Base-by-base conservation (phyloP, 1,140 invertebrate species). In the Cataglyphis hispanica region DNA sequence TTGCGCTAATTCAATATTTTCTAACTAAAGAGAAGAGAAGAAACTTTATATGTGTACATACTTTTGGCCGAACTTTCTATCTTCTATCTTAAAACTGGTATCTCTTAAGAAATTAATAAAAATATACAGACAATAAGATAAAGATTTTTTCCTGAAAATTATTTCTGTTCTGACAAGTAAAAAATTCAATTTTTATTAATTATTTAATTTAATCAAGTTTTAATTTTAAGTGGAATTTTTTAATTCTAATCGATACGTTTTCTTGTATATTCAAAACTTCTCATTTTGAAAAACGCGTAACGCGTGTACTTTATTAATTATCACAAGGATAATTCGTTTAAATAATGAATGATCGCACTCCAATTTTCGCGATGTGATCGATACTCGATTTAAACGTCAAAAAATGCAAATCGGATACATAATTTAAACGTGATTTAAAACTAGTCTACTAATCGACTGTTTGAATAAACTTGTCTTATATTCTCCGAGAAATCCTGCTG, bases 391-490 rank as follows among this genome's bases (percentile, higher is more conserved):
- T 77, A 70, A 89, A 86, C 40, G 16, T 64, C 22, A 34, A 66
- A 58, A 69, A 31, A 83, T 87, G 40, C 46, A n/a, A 31, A 46
- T 50, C 58, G 25, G 11, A 16, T 16, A 74, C 34, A 84, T 67
- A 74, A 77, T 84, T 89, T 84, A 78, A 86, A 66, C 78, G 37
- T 63, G 66, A 80, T 87, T 86, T 87, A 87, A 85, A 85, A 89
- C 13, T 88, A 85, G 56, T 88, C 84, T 89, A 92, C 90, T 85
- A 83, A 83, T 86, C 63, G 50, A 85, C 81, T 90, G 86, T 66
- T 69, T 83, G 84, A 86, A 91, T 89, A 88, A 91, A 91, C 89
- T 91, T 91, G 53, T 91, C 86, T 90, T 89, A 63, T 84, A 83
- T 89, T 81, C 84, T 50, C 66, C 66, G 67, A 84, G 76, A 40